Evolutionary conservation across 2,113 vertebrate genomes (phyloP), one percentile per base, ranked within the genome.

Genomic region (Gymnorhina tibicen): DNA sequence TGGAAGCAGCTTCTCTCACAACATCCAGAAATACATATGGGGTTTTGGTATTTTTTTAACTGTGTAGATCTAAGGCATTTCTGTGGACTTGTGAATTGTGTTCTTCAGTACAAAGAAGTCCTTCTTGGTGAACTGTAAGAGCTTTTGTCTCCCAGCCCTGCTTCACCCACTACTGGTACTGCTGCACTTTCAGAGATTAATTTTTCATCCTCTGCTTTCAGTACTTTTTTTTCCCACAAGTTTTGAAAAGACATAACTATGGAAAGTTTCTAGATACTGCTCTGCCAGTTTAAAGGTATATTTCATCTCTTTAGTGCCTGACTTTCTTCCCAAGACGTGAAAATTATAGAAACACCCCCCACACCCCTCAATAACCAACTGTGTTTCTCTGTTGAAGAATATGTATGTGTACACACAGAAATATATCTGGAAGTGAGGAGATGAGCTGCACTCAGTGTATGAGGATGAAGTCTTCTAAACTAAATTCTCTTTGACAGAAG

Each of bases 401-500:
- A 78, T 49, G 35, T 33, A 35, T 37, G 11, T 82, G n/a, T 78
- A 85, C 53, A 91, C 42, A 72, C 11, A 89, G 27, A 85, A 91
- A 89, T 64, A 62, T 6, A 60, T 56, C 41, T 66, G 60, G 60
- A 79, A 80, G 41, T 63, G 49, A 81, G 44, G 60, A 88, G 39
- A 82, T 41, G 30, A 94, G 78, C n/a, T 56, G 28, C 37, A 35
- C 32, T 87, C 41, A 37, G 50, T 33, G 16, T 72, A 12, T 63
- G 55, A 89, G 37, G 28, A 91, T 93, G 68, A 92, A 86, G 73
- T 81, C 92, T 78, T 72, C 80, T 81, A 59, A 87, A 87, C 35
- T 37, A 82, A 85, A 85, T 97, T 96, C 75, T 87, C 58, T 77
- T 80, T 92, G 67, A 95, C 84, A 94, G 82, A 83, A 84, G 35